phyloP scores from a whole-genome alignment of 2,113 vertebrate genomes.

The Orthonyx spaldingii region DNA sequence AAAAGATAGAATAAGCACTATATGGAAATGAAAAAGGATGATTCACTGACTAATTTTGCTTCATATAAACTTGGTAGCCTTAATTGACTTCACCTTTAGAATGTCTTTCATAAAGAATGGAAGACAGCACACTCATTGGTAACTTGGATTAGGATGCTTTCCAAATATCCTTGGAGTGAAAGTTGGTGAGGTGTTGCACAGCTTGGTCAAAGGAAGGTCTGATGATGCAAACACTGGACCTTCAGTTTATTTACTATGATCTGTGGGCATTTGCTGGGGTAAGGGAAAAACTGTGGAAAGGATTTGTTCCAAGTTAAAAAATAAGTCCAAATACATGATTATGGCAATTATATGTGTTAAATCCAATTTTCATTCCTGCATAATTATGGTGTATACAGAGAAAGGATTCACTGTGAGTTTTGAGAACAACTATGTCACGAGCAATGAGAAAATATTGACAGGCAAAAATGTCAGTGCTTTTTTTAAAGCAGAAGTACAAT shows the following conservation, averaged over 20 bases:
- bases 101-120: not conserved
- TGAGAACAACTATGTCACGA: slow-evolving; percentile 45
- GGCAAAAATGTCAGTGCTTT: slow-evolving; percentile 57
- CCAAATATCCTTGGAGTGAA: not conserved
- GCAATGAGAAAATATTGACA: slow-evolving; percentile 51
- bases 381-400: slow-evolving; percentile 5
- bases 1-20: not conserved
- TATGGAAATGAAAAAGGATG: not conserved
- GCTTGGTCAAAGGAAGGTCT: not conserved
- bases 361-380: slow-evolving; percentile 38
- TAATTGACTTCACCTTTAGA: slow-evolving; percentile 38
- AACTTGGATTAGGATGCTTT: not conserved
- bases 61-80: not conserved
- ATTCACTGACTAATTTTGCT: slow-evolving; percentile 10
- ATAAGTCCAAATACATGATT: not conserved
- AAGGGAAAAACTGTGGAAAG: not conserved
- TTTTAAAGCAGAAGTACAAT: slow-evolving; percentile 24
- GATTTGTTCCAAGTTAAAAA: not conserved
- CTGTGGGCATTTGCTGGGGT: not conserved
- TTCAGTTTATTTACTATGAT: not conserved
- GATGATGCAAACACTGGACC: not conserved
- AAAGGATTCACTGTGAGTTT: slow-evolving; percentile 17
- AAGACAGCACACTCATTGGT: not conserved
- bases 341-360: not conserved
- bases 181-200: not conserved